phyloP scores from a whole-genome alignment of 1,140 invertebrate species.

The Hylaeus anthracinus region DNA sequence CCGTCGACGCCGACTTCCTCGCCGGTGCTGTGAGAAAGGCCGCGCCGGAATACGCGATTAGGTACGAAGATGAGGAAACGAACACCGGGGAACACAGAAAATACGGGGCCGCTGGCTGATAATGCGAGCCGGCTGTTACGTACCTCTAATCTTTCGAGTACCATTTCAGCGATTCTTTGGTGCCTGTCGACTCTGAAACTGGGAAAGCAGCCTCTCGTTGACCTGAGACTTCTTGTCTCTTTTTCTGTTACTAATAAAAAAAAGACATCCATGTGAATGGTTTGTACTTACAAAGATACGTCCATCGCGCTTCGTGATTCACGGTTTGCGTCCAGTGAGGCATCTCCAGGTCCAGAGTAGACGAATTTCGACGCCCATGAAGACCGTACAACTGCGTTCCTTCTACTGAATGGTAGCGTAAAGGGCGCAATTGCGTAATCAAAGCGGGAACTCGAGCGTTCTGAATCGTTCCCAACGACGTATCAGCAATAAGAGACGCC shows the following conservation, averaged over 20 bases:
- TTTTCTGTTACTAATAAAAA: no score
- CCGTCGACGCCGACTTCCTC: slow-evolving; percentile 28
- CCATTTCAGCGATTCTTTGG: background rate
- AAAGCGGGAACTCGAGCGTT: slow-evolving; percentile 21
- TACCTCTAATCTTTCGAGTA: slow-evolving; percentile 10
- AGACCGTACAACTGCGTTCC: slow-evolving; percentile 8
- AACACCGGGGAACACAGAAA: slow-evolving; percentile 31
- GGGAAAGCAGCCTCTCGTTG: no score
- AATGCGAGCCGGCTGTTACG: slow-evolving; percentile 36
- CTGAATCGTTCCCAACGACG: slow-evolving; percentile 35
- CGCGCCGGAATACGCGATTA: slow-evolving; percentile 52
- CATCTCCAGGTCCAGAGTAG: no score
- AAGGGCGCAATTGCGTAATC: slow-evolving; percentile 31
- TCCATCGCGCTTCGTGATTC: no score
- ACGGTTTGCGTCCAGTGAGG: no score
- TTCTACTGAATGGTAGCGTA: background rate
- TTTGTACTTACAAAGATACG: no score
- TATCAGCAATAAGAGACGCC: slow-evolving; percentile 42
- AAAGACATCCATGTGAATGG: no score
- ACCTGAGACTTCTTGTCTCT: no score
- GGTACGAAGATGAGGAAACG: slow-evolving; percentile 26
- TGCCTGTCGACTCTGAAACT: no score
- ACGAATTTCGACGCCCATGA: background rate
- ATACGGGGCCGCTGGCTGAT: slow-evolving; percentile 32
- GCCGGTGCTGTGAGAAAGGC: slow-evolving; percentile 57